These are phyloP conservation scores for Melanchra persicariae DNA, from an alignment of 2,888 invertebrate genomes.

Conservation along the genomic window DNA sequence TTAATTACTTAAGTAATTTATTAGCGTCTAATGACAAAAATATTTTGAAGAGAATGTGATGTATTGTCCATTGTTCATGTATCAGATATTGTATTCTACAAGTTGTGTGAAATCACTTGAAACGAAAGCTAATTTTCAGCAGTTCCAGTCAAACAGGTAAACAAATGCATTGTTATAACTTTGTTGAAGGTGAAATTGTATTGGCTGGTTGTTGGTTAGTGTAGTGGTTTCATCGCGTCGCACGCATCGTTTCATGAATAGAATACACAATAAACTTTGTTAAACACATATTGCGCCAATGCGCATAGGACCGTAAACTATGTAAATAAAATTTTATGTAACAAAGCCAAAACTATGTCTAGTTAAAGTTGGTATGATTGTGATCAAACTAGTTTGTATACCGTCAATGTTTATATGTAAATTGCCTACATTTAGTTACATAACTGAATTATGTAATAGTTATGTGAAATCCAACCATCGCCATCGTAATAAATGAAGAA, in stretches of 20 bases:
- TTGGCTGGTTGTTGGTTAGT: constrained; percentile 3
- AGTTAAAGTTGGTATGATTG: constrained; percentile 22
- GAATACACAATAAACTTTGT: constrained; percentile 2
- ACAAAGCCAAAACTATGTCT: constrained; percentile 33
- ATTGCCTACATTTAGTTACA: constrained; percentile 45
- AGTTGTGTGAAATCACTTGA: neutral
- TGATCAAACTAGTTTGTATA: constrained; percentile 46
- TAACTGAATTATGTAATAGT: constrained; percentile 53
- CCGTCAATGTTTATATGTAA: constrained; percentile 34
- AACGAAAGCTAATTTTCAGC: neutral
- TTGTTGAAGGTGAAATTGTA: constrained; percentile 1
- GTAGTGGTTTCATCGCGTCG: neutral
- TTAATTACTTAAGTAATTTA: constrained; percentile 47
- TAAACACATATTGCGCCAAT: constrained; percentile 12
- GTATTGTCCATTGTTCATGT: neutral
- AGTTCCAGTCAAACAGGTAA: neutral
- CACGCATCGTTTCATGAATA: neutral
- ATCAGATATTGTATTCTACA: neutral
- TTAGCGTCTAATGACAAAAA: constrained; percentile 11
- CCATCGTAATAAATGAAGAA: constrained; percentile 16
- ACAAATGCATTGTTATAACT: constrained; percentile 19
- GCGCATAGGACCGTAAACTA: neutral
- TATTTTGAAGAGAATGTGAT: neutral
- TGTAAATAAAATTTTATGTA: constrained; percentile 31
- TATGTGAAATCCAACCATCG: constrained; percentile 33